These are phyloP conservation scores for Bufotes viridis DNA, from an alignment of 2,797 vertebrate species.

Conservation along the genomic window DNA sequence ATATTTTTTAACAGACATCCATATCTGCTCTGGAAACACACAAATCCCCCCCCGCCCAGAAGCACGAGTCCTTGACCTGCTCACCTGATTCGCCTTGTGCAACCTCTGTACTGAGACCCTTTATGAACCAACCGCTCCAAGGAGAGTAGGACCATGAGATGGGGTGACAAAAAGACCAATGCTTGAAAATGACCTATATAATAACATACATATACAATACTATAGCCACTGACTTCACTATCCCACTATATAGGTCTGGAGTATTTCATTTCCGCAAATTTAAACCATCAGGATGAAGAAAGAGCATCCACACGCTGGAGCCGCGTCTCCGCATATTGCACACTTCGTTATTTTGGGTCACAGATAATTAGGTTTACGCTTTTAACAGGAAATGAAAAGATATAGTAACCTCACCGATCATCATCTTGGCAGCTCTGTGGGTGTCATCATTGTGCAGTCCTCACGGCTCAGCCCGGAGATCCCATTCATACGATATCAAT, in stretches of 20 bases:
- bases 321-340: neutral
- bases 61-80: conserved; percentile 43
- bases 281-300: neutral
- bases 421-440: conserved; percentile 41
- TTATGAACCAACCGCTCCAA: neutral
- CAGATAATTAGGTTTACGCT: neutral
- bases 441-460: conserved; percentile 33
- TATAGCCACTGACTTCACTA: too few relatives aligned
- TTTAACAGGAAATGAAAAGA: neutral
- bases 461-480: conserved; percentile 8
- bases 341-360: neutral
- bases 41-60: conserved; percentile 40
- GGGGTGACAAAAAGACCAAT: neutral
- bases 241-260: neutral
- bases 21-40: neutral
- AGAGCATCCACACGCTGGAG: neutral
- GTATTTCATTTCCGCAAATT: neutral
- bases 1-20: neutral
- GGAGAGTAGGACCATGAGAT: neutral
- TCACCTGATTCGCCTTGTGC: neutral
- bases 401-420: conserved; percentile 45
- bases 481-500: conserved; percentile 3
- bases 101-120: neutral
- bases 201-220: neutral
- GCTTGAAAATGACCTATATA: neutral